phyloP scores from a whole-genome alignment of 2,113 vertebrate genomes.

The Cebidichthys violaceus region DNA sequence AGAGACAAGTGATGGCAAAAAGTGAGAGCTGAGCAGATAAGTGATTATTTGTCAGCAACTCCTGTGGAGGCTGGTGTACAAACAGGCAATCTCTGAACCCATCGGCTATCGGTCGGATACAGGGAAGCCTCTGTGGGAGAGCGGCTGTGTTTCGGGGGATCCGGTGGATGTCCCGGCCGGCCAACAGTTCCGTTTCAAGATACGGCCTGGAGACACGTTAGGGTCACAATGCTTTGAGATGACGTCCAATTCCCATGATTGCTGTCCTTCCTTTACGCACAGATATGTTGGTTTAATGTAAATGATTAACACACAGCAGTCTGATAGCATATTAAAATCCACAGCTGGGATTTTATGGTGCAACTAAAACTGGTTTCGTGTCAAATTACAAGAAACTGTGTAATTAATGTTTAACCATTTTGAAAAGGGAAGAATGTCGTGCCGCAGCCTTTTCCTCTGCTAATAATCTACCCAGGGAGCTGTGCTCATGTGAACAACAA shows the following conservation, averaged over 20 bases:
- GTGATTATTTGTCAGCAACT: background rate
- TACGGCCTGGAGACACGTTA: background rate
- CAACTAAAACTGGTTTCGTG: background rate
- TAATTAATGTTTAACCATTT: constrained; percentile 43
- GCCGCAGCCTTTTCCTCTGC: background rate
- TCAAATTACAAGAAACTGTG: background rate
- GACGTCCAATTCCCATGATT: background rate
- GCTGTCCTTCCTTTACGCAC: background rate
- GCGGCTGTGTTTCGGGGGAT: too few species aligned
- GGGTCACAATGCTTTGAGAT: background rate
- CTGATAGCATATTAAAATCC: background rate
- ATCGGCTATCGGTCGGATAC: background rate
- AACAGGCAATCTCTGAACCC: too few species aligned
- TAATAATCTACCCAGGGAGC: constrained; percentile 16
- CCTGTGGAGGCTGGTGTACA: too few species aligned
- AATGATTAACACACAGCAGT: background rate
- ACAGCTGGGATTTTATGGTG: background rate
- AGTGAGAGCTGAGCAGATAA: background rate
- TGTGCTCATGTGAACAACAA: background rate
- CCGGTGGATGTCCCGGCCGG: too few species aligned
- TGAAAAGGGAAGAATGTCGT: background rate
- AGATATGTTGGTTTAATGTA: background rate
- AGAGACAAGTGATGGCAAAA: background rate
- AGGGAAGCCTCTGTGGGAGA: too few species aligned
- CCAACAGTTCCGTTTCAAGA: background rate